These are phyloP conservation scores for Agriotes lineatus DNA, from an alignment of 2,888 invertebrate genomes.

Conservation along the genomic window DNA sequence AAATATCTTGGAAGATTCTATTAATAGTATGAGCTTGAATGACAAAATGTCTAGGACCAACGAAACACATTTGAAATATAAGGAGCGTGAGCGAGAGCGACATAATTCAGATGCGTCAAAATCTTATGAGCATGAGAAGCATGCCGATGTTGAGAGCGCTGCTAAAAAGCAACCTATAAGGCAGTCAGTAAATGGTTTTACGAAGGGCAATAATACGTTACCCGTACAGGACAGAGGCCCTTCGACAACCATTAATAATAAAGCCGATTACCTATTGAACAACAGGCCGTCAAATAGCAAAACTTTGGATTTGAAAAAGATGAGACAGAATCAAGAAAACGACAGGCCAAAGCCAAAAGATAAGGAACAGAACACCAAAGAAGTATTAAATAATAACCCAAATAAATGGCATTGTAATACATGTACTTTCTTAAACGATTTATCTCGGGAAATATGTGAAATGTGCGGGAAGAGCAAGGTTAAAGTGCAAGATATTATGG, in stretches of 20 bases:
- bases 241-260: neutral
- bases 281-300: constrained; percentile 50
- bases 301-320: constrained; percentile 50
- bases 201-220: constrained; percentile 43
- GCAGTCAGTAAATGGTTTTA: constrained; percentile 22
- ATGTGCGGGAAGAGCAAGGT: constrained; percentile 76
- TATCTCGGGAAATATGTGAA: constrained; percentile 73
- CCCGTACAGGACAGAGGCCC: constrained; percentile 27
- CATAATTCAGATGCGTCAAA: constrained; percentile 45
- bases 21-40: constrained; percentile 69
- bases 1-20: constrained; percentile 70
- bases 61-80: constrained; percentile 65
- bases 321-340: constrained; percentile 45
- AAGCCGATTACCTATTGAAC: constrained; percentile 16
- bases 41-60: constrained; percentile 69
- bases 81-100: constrained; percentile 60
- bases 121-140: constrained; percentile 63
- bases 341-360: constrained; percentile 41
- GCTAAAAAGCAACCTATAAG: constrained; percentile 6
- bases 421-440: constrained; percentile 78
- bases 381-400: constrained; percentile 2
- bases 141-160: constrained; percentile 52
- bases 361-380: neutral
- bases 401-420: constrained; percentile 76
- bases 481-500: constrained; percentile 62